Base-by-base conservation (phyloP, 1,140 invertebrate genomes). In the Diachasmimorpha longicaudata region DNA sequence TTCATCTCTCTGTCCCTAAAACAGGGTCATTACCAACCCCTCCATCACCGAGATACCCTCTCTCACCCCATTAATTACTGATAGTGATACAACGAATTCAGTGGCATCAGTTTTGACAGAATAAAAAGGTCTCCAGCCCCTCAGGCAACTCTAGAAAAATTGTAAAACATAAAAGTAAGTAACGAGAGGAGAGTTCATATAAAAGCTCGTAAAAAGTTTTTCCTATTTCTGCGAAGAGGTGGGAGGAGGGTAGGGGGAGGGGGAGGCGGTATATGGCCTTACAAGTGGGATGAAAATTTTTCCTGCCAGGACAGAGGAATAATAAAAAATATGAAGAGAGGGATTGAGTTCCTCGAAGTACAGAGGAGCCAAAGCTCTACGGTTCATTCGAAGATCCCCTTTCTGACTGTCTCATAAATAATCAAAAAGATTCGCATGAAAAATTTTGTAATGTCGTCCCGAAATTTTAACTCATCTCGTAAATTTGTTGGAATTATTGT, bases 401-500 rank as follows among this genome's bases (percentile, higher is more conserved):
- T 10, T 44, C 52, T 3, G 10, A 4, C 19, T 67, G 10, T 21
- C 66, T 75, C 73, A 75, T 75, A 75, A 75, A 75, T 75, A 75
- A 75, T 75, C 48, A 70, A 75, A 69, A 69, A 75, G 67, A 67
- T 70, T 21, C 73, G 52, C 19, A 75, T 67, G 73, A 39, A 67
- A 75, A 69, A 75, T 75, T 48, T 44, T 19, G 68, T 31, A 70
- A 44, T 48, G 16, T 68, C 21, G 25, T 25, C 58, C 10, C 19
- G 14, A 55, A 63, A 31, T 63, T 25, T 31, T 23, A 31, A 25
- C 5, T 63, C 58, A 52, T n/a, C n/a, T 25, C 23, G 31, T 63
- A 63, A 63, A 63, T 63, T 23, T 25, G n/a, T n/a, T n/a, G n/a
- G n/a, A n/a, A n/a, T n/a, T n/a, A n/a, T n/a, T n/a, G n/a, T n/a